Percentiles rank a stretch among this genome's conserved stretches.
These are phyloP conservation scores for Machaerirhynchus nigripectus DNA, from an alignment of 2,113 vertebrate species.

Conservation along the genomic window DNA sequence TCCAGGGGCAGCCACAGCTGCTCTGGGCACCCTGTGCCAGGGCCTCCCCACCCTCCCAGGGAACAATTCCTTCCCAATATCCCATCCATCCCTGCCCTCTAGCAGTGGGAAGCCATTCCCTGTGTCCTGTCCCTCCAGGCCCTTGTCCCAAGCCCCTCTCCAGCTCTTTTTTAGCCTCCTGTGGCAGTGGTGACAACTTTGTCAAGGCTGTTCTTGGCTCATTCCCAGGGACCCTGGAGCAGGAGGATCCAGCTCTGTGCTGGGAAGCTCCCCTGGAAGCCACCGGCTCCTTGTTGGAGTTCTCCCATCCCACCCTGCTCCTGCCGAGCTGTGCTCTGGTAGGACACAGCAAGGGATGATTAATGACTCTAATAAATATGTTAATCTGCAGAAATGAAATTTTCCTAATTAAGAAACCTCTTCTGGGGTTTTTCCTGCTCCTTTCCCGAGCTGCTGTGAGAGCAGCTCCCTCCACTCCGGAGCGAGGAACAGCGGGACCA, in stretches of 20 bases:
- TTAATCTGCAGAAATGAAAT: conserved; percentile 11
- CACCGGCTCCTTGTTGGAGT: neutral
- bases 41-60: neutral
- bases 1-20: neutral
- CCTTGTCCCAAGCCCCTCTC: neutral
- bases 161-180: neutral
- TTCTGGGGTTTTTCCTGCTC: neutral
- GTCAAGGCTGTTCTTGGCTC: neutral
- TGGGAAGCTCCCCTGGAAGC: neutral
- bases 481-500: neutral
- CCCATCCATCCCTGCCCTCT: neutral
- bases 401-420: conserved; percentile 3
- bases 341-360: neutral
- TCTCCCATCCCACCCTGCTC: neutral
- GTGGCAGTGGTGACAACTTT: neutral
- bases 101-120: neutral
- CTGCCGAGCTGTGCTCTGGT: neutral
- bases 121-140: accelerated
- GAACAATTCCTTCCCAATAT: neutral
- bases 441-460: neutral
- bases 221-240: neutral
- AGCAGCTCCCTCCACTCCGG: neutral
- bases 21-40: neutral
- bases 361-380: conserved; percentile 9
- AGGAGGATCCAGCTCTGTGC: neutral